Evolutionary conservation across 2,888 invertebrate genomes (phyloP), one percentile per base, ranked within the genome.

Genomic region (Pristionchus mayeri): DNA sequence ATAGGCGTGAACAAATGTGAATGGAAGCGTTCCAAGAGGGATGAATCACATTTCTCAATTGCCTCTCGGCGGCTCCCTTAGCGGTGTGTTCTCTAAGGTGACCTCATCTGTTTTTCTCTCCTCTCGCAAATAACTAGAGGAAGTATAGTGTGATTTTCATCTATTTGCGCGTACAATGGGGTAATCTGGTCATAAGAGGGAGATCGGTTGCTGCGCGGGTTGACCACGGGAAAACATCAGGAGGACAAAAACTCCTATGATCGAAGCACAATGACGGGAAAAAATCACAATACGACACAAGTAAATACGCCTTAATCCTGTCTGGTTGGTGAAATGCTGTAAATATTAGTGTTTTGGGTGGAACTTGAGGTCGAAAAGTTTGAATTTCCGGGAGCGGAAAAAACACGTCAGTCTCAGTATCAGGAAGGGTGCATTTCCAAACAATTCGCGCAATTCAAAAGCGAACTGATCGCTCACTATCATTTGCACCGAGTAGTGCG

Each of bases 11-110:
- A 75, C 7, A 34, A 24, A n/a, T 21, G 76, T 50, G 76, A 78
- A 50, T 50, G 50, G 18, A 48, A 76, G 24, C 50, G 50, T 50
- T 78, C 50, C 50, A 78, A 6, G 24, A 3, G n/a, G 0, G 34
- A 78, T 48, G 76, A 78, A 50, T 48, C 50, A n/a, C n/a, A 78
- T 40, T 30, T 50, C 27, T 78, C 76, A 78, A 52, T 78, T 50
- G 27, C 30, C 40, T 37, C n/a, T n/a, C n/a, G n/a, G n/a, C 18
- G 11, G 37, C 40, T 40, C 24, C 75, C 48, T n/a, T 24, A 75
- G 48, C 75, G 24, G 40, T 48, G 11, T n/a, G 34, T 37, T 63
- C 30, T 63, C 21, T 63, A 6, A 63, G 16, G 30, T 24, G 16
- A 34, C 27, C 27, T 13, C 1, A 11, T 9, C 27, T 30, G 24